phyloP scores from a whole-genome alignment of 2,113 vertebrate genomes.

The Sisor rabdophorus region DNA sequence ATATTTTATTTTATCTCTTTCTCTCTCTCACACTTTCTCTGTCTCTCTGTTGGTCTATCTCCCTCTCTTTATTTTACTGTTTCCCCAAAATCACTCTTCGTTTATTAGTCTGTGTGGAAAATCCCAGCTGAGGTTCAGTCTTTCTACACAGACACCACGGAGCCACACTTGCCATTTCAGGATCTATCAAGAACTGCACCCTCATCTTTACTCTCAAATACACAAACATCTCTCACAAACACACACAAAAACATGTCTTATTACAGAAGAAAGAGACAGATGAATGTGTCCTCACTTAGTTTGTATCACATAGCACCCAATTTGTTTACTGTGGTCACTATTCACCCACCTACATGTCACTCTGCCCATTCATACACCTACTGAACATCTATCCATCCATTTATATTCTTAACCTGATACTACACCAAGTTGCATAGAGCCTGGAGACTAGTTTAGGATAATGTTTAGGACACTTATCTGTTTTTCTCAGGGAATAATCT shows the following conservation, averaged over 20 bases:
- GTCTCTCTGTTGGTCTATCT: no score
- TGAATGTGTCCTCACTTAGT: constrained; percentile 1
- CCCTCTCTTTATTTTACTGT: constrained; percentile 8
- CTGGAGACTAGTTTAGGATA: no score
- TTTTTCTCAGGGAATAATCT: no score
- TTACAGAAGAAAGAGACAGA: neutral
- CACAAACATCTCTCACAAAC: constrained; percentile 11
- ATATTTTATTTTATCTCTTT: neutral
- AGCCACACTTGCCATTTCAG: constrained; percentile 45
- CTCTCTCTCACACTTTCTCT: no score
- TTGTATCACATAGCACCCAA: constrained; percentile 10
- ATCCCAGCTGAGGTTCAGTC: constrained; percentile 55
- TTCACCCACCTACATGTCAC: no score
- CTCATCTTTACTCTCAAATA: constrained; percentile 18
- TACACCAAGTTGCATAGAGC: no score
- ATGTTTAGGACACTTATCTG: no score
- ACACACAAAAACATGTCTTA: neutral
- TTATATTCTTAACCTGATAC: no score
- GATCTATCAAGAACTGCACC: constrained; percentile 30
- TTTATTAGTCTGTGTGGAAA: constrained; percentile 67
- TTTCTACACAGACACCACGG: constrained; percentile 32
- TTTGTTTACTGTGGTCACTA: no score
- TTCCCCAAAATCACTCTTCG: constrained; percentile 40
- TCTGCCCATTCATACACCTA: no score
- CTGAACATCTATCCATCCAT: no score